Base-by-base conservation (phyloP, 2,888 invertebrate species). In the Rhamnusium bicolor region DNA sequence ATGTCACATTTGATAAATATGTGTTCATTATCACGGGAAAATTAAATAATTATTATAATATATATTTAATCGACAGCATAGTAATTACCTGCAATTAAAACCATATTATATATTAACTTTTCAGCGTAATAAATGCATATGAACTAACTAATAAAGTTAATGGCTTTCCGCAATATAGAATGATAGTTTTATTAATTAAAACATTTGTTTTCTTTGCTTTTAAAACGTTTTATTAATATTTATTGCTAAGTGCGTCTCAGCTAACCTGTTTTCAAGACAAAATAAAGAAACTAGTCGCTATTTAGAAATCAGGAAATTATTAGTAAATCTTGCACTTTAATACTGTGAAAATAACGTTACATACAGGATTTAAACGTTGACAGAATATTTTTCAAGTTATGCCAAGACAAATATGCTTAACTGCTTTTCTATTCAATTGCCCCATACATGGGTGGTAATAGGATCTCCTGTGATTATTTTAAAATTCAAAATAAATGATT, bases 241-340 rank as follows among this genome's bases (percentile, higher is more conserved):
- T 60, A 71, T 47, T 49, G 58, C 40, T 8, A 29, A 19, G 18
- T 46, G 68, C 24, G 49, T 60, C 27, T 49, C 51, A 68, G 60
- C 46, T 60, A 60, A 71, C 65, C 58, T 18, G 70, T 65, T 65
- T 71, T 49, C 24, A 56, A 58, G 49, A 56, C 14, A n/a, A 27
- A 40, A 27, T 32, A 60, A 56, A 51, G 32, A 63, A 71, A 71
- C 70, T 58, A 47, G 70, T 70, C 46, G 65, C 58, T 49, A 65
- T 71, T 68, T 29, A 29, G 58, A 63, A 65, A 65, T 56, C 61
- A 65, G 70, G 65, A 71, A 71, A 71, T 71, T 65, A 65, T 71
- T 56, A 65, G 47, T 47, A 54, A 69, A 69, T 53, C 69, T 61
- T 8, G 40, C 29, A n/a, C 21, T 47, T 63, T 8, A 46, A 63